Base-by-base conservation (phyloP, 2,797 vertebrate genomes). In the Aphelocoma californica region DNA sequence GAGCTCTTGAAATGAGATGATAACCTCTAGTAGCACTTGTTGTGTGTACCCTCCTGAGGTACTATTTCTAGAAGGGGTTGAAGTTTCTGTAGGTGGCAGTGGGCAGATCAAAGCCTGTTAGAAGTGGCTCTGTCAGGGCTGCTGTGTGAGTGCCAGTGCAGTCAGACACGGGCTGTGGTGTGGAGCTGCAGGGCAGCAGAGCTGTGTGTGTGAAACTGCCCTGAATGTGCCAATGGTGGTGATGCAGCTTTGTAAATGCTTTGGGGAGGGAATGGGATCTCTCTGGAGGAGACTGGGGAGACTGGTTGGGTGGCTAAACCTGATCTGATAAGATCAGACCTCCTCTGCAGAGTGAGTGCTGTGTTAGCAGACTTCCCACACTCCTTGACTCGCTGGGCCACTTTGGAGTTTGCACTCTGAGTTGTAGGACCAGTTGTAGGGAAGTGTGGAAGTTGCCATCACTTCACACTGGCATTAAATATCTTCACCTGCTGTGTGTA, bases 301-400 rank as follows among this genome's bases (percentile, higher is more conserved):
- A 44, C 78, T 54, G 79, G 57, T n/a, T 77, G 81, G 34, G 58
- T 70, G 82, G 69, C 57, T 84, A 7, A 79, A 79, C 62, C 74
- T 90, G 94, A 7, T 45, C 6, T 77, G 93, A 88, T 95, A 95
- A 86, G 75, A 96, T 97, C 95, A 81, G 19, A 36, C 11, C 80
- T 89, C 65, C 79, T 88, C 47, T 81, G 85, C 75, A 45, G 70
- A 40, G 78, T 2, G 36, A 56, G 54, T 61, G 66, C 88, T 93
- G 72, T 66, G 80, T 45, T 83, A 75, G 51, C 89, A 91, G 64
- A 14, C 66, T 81, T 87, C 80, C 75, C 84, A 75, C 72, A 2
- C 4, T 67, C 4, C 67, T 85, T 28, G 20, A 9, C 87, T 75
- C 15, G 47, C 87, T 88, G 72, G 51, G 72, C 75, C 5, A 3